phyloP scores from a whole-genome alignment of 2,797 vertebrate species.

The Selene dorsalis region DNA sequence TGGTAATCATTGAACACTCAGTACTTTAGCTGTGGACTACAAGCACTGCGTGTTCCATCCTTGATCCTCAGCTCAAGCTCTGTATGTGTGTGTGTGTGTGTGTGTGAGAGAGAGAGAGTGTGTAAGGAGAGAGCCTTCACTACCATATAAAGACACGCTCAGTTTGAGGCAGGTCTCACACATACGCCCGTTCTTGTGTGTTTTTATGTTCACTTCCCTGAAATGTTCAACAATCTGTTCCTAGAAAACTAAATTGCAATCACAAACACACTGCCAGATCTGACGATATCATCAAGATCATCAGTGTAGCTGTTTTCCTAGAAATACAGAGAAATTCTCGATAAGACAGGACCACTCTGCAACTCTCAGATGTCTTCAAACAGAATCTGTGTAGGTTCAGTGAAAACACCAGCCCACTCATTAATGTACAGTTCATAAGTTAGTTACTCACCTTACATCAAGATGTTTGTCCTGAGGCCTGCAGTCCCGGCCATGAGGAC shows the following conservation, averaged over 20 bases:
- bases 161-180: neutral
- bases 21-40: too few species aligned
- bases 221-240: conserved; percentile 2
- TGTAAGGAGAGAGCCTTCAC: conserved; percentile 15
- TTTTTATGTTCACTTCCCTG: neutral
- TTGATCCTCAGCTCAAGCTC: too few species aligned
- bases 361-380: too few species aligned
- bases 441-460: too few species aligned
- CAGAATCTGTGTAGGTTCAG: too few species aligned
- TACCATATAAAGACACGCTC: conserved; percentile 62
- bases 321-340: neutral
- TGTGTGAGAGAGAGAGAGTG: neutral
- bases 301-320: neutral
- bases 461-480: too few species aligned
- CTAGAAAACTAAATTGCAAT: conserved; percentile 11
- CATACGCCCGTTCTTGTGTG: neutral
- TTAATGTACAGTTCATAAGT: too few species aligned
- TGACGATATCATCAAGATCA: neutral
- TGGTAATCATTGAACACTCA: too few species aligned
- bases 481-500: too few species aligned
- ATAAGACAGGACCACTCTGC: neutral
- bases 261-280: conserved; percentile 6
- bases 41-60: too few species aligned
- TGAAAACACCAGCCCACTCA: too few species aligned
- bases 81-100: neutral